Base-by-base conservation (phyloP, 2,113 vertebrate species). In the Murina feae region DNA sequence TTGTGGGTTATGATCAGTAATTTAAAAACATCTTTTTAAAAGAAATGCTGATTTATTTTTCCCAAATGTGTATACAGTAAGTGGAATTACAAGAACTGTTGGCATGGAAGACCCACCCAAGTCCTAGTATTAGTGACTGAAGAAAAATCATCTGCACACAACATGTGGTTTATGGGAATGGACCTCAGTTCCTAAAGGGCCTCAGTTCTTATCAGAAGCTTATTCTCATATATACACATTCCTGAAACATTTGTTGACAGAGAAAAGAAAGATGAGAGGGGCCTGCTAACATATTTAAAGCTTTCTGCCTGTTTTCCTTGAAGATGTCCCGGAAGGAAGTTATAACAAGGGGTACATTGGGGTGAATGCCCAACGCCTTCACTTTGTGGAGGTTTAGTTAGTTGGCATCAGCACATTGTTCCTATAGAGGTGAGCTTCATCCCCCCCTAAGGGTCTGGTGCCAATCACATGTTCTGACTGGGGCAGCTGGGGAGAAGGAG, bases 11-110 rank as follows among this genome's bases (percentile, higher is more conserved):
- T 95, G 53, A 37, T 69, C 18, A 28, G 10, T 72, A 66, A 47
- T 89, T 93, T 86, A 60, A 91, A 92, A 92, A 72, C 53, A 66
- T 51, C 89, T 47, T 84, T 93, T 92, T 68, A 83, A 51, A 76
- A 76, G 72, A 85, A 81, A 76, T 81, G 18, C 28, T 21, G 2
- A 0, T 86, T 79, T 74, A 58, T 74, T 58, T 74, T 44, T 89
- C 87, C 75, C 16, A 84, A 23, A 28, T 93, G 2, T 78, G 16
- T 55, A 18, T 5, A 9, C 17, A 37, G 4, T 89, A 53, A 47
- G 10, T 79, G 30, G 68, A 51, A 84, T 74, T 72, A 68, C 17
- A 47, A 4, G 42, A 60, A 28, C 66, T 92, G 1, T 60, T 84
- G 76, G 13, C 47, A 37, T 76, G 30, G 44, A 80, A 85, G 82